These are phyloP conservation scores for Diarsia dahlii DNA, from an alignment of 2,888 invertebrate species.

Conservation along the genomic window DNA sequence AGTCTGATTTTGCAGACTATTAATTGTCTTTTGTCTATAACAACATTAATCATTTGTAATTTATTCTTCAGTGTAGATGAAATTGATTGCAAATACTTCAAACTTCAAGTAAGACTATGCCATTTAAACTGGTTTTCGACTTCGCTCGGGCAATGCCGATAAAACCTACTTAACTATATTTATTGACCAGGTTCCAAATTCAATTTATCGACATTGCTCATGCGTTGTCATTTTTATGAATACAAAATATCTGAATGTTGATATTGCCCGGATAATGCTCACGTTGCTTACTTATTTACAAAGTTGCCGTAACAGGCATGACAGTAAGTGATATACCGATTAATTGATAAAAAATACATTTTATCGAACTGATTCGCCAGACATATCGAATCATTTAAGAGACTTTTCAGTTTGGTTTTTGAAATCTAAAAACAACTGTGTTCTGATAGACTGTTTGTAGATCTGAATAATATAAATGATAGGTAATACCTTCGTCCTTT, in stretches of 20 bases:
- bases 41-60: constrained; percentile 1
- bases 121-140: constrained; percentile 15
- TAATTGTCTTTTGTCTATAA: background rate
- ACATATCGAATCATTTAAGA: constrained; percentile 51
- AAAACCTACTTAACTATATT: constrained; percentile 42
- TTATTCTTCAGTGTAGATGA: background rate
- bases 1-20: constrained; percentile 20
- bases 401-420: constrained; percentile 28
- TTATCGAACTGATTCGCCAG: constrained; percentile 39
- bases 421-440: constrained; percentile 36
- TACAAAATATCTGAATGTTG: constrained; percentile 23
- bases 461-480: constrained; percentile 56
- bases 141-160: constrained; percentile 35
- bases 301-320: constrained; percentile 18
- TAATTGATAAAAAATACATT: constrained; percentile 30
- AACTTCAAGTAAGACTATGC: background rate
- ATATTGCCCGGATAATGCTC: constrained; percentile 18
- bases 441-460: constrained; percentile 52
- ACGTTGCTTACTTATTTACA: constrained; percentile 22
- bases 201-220: constrained; percentile 31
- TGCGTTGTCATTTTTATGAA: constrained; percentile 1
- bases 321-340: constrained; percentile 24
- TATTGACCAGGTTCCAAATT: constrained; percentile 45
- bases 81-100: constrained; percentile 26
- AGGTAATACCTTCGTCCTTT: constrained; percentile 15